Percentiles rank a stretch among this genome's conserved stretches.
Evolutionary conservation across 2,113 vertebrate genomes (phyloP).

Genomic region (Rhombomys opimus): DNA sequence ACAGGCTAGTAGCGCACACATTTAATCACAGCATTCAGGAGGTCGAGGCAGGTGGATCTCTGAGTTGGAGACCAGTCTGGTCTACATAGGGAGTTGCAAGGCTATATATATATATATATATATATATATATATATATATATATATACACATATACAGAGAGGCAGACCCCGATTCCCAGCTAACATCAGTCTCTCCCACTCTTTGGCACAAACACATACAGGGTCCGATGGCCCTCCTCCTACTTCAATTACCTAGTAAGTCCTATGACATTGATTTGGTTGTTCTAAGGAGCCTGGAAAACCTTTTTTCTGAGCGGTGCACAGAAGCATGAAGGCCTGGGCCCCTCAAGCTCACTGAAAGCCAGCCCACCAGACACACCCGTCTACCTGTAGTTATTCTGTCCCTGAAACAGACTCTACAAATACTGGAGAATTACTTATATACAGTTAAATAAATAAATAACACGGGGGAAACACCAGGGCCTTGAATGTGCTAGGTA

Average conservation of each 20-base stretch:
- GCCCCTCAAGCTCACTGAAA: not conserved
- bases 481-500: not conserved
- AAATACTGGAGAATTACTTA: not conserved
- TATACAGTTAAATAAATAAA: not conserved
- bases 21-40: not conserved
- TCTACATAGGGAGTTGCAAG: not conserved
- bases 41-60: not conserved
- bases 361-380: not conserved
- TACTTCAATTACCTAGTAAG: not conserved
- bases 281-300: not conserved
- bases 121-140: too few relatives aligned
- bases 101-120: too few relatives aligned
- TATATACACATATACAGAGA: too few relatives aligned
- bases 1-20: not conserved
- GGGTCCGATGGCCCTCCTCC: not conserved
- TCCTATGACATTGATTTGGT: not conserved
- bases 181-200: not conserved
- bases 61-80: not conserved
- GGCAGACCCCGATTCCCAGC: not conserved
- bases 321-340: not conserved
- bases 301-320: not conserved
- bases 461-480: not conserved
- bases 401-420: not conserved
- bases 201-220: not conserved
- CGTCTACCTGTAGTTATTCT: not conserved